A percentile compares a stretch with the other conserved stretches of the same genome.
Evolutionary conservation across 2,888 invertebrate species (phyloP).

Genomic region (Agapostemon virescens): DNA sequence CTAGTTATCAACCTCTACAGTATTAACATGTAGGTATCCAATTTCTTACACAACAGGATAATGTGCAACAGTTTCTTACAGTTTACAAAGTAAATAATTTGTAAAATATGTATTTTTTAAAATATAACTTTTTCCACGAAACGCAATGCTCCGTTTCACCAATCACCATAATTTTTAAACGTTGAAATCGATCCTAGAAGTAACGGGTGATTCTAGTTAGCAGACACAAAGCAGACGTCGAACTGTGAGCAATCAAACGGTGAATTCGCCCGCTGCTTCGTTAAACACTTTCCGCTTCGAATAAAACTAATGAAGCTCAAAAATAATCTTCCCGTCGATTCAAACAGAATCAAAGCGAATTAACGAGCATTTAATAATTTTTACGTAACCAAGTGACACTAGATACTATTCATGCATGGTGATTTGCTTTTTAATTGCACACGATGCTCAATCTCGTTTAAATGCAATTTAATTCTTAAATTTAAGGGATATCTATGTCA

Average conservation of each 20-base stretch:
- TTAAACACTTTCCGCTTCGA: conserved; percentile 64
- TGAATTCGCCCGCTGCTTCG: conserved; percentile 56
- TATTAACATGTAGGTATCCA: not conserved
- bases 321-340: conserved; percentile 55
- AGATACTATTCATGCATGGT: not conserved
- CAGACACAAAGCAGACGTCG: conserved; percentile 60
- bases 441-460: not conserved
- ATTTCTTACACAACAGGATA: not conserved
- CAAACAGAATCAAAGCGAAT: conserved; percentile 53
- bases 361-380: conserved; percentile 40
- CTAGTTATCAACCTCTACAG: not conserved
- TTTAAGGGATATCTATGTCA: not conserved
- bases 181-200: conserved; percentile 39
- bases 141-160: not conserved
- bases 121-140: not conserved
- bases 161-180: conserved; percentile 15
- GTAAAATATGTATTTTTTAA: not conserved
- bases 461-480: not conserved
- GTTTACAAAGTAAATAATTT: not conserved
- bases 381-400: conserved; percentile 11
- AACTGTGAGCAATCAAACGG: conserved; percentile 58
- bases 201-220: conserved; percentile 55
- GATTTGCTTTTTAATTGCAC: not conserved
- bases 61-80: not conserved
- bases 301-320: conserved; percentile 62